phyloP scores from a whole-genome alignment of 2,113 vertebrate genomes.

The Crotophaga sulcirostris region DNA sequence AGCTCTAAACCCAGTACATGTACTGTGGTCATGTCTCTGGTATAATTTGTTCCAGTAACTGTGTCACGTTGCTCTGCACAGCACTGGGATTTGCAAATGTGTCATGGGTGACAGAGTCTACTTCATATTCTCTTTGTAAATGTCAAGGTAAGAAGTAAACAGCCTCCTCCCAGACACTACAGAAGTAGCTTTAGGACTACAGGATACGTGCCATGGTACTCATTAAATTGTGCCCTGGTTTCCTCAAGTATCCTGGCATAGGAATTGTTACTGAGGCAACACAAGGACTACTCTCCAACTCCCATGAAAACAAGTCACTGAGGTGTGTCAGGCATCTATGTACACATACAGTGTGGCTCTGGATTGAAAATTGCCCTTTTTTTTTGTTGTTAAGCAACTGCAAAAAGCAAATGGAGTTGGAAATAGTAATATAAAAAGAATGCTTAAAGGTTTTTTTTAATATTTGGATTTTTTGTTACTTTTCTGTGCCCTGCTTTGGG shows the following conservation, averaged over 20 bases:
- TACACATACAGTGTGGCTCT: background rate
- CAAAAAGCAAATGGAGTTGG: background rate
- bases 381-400: background rate
- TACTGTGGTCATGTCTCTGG: background rate
- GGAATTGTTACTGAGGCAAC: constrained; percentile 42
- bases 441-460: background rate
- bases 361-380: background rate
- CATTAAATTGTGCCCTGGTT: constrained; percentile 37
- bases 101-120: background rate
- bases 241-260: constrained; percentile 1
- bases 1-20: background rate
- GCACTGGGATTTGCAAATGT: background rate
- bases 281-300: background rate
- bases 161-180: background rate
- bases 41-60: background rate
- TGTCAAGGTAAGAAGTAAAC: background rate
- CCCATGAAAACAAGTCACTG: background rate
- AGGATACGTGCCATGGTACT: background rate
- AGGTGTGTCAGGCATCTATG: background rate
- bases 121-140: background rate
- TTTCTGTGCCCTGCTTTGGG: background rate
- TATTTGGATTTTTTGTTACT: background rate
- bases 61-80: background rate
- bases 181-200: constrained; percentile 2
- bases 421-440: background rate